Percentiles rank a stretch among this genome's conserved stretches.
phyloP scores from a whole-genome alignment of 64 coral and sea anemone genomes.

The Orbicella faveolata region DNA sequence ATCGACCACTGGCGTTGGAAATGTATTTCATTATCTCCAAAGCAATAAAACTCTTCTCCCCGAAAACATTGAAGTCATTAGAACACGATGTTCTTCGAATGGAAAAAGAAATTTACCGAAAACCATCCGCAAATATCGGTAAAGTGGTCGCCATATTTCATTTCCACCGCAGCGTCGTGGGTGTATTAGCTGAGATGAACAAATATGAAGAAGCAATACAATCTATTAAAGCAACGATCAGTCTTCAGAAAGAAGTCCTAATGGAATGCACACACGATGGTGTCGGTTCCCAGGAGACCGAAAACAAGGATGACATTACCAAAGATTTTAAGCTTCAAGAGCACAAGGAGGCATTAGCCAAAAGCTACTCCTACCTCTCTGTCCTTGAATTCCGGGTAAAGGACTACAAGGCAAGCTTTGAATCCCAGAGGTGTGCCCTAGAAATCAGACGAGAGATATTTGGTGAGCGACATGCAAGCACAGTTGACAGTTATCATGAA shows the following conservation, averaged over 20 bases:
- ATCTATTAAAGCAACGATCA: neutral
- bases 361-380: slow-evolving; percentile 4
- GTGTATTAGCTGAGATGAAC: slow-evolving; percentile 1
- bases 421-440: neutral
- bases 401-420: neutral
- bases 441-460: neutral
- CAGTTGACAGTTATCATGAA: neutral
- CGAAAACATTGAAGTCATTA: neutral
- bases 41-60: neutral
- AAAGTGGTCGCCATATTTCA: neutral
- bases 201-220: slow-evolving; percentile 1
- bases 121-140: neutral
- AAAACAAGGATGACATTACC: too few relatives aligned
- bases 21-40: neutral
- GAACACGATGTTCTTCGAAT: neutral
- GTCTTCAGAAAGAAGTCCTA: neutral
- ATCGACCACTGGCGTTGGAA: neutral
- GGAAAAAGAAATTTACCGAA: neutral
- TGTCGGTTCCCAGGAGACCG: neutral
- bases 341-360: neutral
- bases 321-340: too few relatives aligned
- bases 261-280: neutral
- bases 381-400: neutral
- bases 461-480: neutral
- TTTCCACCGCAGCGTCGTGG: neutral